phyloP scores from a whole-genome alignment of 2,113 vertebrate species.

The Tympanuchus pallidicinctus region DNA sequence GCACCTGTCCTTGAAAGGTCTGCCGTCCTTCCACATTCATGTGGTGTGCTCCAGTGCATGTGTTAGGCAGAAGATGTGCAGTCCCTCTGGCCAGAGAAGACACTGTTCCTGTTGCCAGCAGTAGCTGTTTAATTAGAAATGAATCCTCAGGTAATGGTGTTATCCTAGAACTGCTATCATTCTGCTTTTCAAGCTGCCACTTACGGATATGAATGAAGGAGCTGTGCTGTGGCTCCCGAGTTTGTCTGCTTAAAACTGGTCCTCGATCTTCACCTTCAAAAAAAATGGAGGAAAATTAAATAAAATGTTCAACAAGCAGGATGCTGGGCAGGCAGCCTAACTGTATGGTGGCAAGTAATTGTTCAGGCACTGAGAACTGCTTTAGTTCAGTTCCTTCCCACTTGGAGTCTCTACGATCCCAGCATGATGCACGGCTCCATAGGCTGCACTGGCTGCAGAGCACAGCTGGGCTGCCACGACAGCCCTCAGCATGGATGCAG shows the following conservation, averaged over 20 bases:
- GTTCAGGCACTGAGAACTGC: background rate
- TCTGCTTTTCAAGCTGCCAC: background rate
- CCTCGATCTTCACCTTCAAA: background rate
- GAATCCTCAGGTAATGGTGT: background rate
- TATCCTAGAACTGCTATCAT: background rate
- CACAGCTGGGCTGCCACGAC: background rate
- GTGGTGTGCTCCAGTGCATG: background rate
- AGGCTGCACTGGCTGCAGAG: background rate
- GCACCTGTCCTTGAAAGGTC: background rate
- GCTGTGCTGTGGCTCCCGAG: background rate
- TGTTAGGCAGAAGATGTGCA: background rate
- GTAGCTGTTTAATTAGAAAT: background rate
- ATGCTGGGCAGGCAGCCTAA: background rate
- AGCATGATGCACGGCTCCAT: rapidly evolving
- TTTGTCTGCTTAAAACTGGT: background rate
- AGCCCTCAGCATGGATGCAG: background rate
- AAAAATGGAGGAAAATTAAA: background rate
- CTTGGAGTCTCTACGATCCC: background rate
- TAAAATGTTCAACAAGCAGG: background rate
- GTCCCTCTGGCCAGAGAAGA: background rate
- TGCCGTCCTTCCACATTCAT: background rate
- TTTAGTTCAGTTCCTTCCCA: background rate
- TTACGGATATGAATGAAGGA: background rate
- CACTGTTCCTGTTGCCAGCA: rapidly evolving
- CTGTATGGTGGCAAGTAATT: background rate